These are phyloP conservation scores for Corythornis cristatus DNA, from an alignment of 2,113 vertebrate species.

Conservation along the genomic window DNA sequence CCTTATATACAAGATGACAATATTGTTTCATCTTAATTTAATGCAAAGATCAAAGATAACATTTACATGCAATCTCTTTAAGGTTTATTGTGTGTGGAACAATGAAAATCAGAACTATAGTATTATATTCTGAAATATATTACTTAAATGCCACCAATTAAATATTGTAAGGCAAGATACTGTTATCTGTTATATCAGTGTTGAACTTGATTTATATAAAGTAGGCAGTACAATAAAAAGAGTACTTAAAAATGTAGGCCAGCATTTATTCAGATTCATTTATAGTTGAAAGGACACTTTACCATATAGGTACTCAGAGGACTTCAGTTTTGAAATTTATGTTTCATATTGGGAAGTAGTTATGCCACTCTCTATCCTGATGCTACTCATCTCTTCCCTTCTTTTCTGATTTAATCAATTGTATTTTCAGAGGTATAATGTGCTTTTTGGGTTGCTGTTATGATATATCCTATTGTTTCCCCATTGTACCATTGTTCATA, in stretches of 20 bases:
- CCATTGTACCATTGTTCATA: not conserved
- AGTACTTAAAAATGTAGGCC: not conserved
- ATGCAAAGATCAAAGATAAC: not conserved
- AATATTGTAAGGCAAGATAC: not conserved
- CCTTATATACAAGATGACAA: not conserved
- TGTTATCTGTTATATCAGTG: not conserved
- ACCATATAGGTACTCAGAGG: not conserved
- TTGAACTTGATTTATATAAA: not conserved
- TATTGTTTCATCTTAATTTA: slow-evolving; percentile 2
- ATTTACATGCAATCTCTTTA: not conserved
- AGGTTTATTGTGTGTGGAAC: not conserved
- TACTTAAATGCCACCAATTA: not conserved
- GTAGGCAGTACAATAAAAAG: not conserved
- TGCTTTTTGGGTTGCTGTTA: not conserved
- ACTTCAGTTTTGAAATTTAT: not conserved
- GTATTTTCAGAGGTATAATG: not conserved
- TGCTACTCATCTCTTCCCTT: not conserved
- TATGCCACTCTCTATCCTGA: not conserved
- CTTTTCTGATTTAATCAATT: not conserved
- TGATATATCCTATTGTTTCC: not conserved
- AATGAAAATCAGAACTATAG: not conserved
- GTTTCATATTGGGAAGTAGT: not conserved
- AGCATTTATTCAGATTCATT: not conserved
- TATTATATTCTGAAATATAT: not conserved
- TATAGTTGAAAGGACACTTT: not conserved